Evolutionary conservation across 2,888 invertebrate species (phyloP), one percentile per base, ranked within the genome.

Genomic region (Tortrix viridana): DNA sequence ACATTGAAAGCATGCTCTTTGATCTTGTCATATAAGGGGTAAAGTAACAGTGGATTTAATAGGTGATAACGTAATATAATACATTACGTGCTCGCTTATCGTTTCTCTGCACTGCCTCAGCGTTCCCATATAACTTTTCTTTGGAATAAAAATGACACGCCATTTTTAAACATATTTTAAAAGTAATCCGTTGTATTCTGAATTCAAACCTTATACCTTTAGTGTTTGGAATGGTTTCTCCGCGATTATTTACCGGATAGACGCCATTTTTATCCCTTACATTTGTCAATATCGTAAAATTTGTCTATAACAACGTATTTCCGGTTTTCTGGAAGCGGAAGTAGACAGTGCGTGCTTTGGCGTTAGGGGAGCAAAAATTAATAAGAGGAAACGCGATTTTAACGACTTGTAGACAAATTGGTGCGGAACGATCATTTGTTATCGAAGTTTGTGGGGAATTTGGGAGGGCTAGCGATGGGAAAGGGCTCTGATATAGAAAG

Each of bases 341-440:
- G 76, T 77, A 74, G 75, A 74, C 74, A 73, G 80, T 77, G 79
- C 79, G 78, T 77, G 78, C 71, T 71, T 64, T 60, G 66, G 71
- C 72, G 71, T 71, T 69, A 64, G 76, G 83, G 85, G 84, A 81
- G 80, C 82, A 83, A 80, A 88, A 88, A 90, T 89, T 89, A 86
- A 85, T 86, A 84, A 82, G 84, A 82, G 85, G 84, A 85, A 86
- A 87, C 86, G 80, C 79, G 82, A 85, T 85, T 86, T 85, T 87
- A 87, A 86, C 87, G 84, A 86, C 84, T 82, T 77, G 79, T 80
- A 81, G 83, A 84, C 83, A 85, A 86, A 86, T 87, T 86, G 86
- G 85, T 77, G 82, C 74, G 81, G 85, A 85, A 84, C 82, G 85
- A 85, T 86, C 86, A 84, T 86, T 87, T 88, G 86, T 87, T 82